phyloP scores from a whole-genome alignment of 1,140 invertebrate genomes.

The Drosophila bifasciata region DNA sequence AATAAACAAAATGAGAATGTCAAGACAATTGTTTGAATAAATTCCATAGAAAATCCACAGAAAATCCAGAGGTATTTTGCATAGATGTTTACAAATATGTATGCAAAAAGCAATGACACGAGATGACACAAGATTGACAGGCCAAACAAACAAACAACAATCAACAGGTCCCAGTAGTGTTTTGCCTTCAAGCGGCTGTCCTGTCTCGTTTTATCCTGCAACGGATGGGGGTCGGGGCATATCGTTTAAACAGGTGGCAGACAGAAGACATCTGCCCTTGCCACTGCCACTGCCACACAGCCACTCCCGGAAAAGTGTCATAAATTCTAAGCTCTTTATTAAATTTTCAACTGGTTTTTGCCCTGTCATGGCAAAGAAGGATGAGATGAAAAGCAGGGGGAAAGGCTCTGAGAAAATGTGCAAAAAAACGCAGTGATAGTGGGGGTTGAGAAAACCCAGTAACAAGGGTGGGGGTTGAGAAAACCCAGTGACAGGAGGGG shows the following conservation, averaged over 20 bases:
- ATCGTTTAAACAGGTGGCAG: conserved; percentile 10
- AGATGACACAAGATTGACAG: conserved; percentile 1
- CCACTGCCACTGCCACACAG: not conserved
- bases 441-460: no score
- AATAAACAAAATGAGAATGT: conserved; percentile 8
- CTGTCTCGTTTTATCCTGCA: not conserved
- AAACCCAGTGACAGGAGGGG: no score
- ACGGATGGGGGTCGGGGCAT: no score
- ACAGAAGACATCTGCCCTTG: not conserved
- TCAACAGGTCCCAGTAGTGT: conserved; percentile 47
- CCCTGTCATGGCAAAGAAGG: conserved; percentile 19
- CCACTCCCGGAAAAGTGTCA: conserved; percentile 33
- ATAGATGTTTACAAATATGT: conserved; percentile 42
- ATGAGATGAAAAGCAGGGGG: not conserved
- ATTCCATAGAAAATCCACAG: not conserved
- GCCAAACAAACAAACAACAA: conserved; percentile 18
- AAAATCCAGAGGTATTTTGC: not conserved
- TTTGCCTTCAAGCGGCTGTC: conserved; percentile 22
- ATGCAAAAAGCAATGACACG: conserved; percentile 40
- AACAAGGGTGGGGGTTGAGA: no score
- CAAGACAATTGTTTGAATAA: conserved; percentile 11
- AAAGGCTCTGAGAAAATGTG: no score
- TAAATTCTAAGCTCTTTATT: conserved; percentile 60
- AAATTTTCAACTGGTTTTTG: conserved; percentile 48
- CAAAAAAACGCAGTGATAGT: no score